Evolutionary conservation across 2,113 vertebrate species (phyloP).

Genomic region (Coryphaenoides rupestris): DNA sequence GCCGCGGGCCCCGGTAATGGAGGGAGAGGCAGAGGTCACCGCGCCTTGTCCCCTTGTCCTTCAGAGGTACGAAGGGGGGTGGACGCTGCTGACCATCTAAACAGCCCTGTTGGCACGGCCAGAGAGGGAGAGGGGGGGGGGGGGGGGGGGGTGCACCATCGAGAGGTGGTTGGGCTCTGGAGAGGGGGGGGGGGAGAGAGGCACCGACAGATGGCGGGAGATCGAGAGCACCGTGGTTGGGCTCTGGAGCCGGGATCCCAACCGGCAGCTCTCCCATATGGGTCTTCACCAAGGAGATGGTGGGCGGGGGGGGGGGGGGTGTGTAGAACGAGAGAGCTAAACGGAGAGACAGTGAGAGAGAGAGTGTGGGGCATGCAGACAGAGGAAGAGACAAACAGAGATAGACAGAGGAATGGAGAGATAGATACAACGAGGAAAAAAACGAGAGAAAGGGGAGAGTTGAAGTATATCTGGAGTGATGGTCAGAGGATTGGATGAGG

Average conservation of each 20-base stretch:
- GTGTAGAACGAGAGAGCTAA: constrained; percentile 11
- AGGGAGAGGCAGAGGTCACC: constrained; percentile 57
- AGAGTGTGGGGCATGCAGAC: constrained; percentile 1
- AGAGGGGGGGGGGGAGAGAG: constrained; percentile 58
- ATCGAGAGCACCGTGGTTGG: constrained; percentile 71
- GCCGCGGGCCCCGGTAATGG: neutral
- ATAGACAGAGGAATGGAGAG: neutral
- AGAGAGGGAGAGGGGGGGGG: constrained; percentile 27
- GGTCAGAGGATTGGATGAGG: neutral
- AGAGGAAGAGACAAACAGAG: neutral
- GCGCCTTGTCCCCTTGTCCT: constrained; percentile 62
- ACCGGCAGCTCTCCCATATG: constrained; percentile 76
- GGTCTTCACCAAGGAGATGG: constrained; percentile 47
- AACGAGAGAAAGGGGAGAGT: neutral
- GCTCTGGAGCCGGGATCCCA: constrained; percentile 70
- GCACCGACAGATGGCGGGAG: constrained; percentile 74
- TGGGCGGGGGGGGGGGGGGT: constrained; percentile 25
- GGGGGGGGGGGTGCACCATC: constrained; percentile 60
- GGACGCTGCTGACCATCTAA: constrained; percentile 74
- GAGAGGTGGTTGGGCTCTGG: no score
- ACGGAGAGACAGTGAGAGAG: neutral
- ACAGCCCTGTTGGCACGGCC: constrained; percentile 68
- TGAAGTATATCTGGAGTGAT: neutral
- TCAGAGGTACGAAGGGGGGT: constrained; percentile 65
- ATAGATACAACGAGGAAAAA: neutral